These are phyloP conservation scores for Spheniscus mendiculus DNA, from an alignment of 2,113 vertebrate genomes.

Conservation along the genomic window DNA sequence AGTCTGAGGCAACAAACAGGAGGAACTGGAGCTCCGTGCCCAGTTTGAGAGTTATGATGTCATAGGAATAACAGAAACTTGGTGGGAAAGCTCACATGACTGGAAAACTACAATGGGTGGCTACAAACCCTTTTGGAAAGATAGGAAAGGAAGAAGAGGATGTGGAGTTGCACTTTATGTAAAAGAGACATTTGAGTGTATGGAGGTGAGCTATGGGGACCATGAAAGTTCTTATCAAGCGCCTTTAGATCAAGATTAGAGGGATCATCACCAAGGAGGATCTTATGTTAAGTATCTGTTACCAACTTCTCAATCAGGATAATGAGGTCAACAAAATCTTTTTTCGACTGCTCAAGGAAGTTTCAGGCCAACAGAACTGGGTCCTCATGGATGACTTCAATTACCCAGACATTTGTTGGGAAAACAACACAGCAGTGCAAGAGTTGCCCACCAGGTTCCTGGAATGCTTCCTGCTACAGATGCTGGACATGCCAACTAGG, in stretches of 20 bases:
- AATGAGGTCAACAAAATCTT: neutral
- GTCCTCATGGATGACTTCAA: neutral
- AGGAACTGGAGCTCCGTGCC: neutral
- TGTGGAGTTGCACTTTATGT: neutral
- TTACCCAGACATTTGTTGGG: neutral
- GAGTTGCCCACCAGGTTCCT: neutral
- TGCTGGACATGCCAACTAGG: too few relatives aligned
- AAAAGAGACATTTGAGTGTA: neutral
- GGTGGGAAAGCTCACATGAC: neutral
- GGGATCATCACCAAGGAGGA: neutral
- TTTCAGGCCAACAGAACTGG: neutral
- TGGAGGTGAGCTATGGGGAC: neutral
- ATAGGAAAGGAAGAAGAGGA: neutral
- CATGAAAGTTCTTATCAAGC: neutral
- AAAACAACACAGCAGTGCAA: neutral
- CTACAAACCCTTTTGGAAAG: neutral
- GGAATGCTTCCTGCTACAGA: neutral
- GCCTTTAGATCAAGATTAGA: neutral
- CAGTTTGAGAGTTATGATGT: neutral
- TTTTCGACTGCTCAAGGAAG: neutral
- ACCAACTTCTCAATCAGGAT: neutral
- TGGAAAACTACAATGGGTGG: neutral
- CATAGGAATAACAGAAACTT: neutral
- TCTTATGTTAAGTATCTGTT: neutral
- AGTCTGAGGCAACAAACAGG: neutral